A percentile compares a stretch with the other conserved stretches of the same genome.
These are phyloP conservation scores for Aythya baeri DNA, from an alignment of 2,113 vertebrate genomes.

Conservation along the genomic window DNA sequence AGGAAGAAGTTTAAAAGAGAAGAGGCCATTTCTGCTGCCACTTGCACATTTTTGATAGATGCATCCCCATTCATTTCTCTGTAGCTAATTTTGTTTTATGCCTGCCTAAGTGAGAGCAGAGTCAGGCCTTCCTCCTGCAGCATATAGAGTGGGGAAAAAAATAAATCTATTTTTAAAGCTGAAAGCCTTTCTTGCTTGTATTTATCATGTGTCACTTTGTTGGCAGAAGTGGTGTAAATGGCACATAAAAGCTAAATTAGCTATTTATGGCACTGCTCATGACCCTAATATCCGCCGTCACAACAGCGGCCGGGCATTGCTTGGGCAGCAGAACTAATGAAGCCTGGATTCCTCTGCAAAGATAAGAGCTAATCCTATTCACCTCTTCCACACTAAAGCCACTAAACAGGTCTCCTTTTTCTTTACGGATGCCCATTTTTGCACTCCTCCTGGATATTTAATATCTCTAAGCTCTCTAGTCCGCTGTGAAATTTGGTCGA, in stretches of 20 bases:
- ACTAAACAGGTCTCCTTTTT: neutral
- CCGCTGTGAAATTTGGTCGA: neutral
- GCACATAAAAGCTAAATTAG: conserved; percentile 3
- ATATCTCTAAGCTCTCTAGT: neutral
- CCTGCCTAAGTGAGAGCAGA: neutral
- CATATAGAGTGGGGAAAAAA: neutral
- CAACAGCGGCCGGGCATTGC: neutral
- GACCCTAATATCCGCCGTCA: neutral
- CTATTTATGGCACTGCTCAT: neutral
- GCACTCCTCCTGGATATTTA: neutral
- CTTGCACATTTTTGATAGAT: neutral
- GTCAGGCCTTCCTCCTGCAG: conserved; percentile 16
- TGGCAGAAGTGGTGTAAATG: neutral
- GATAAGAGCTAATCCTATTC: neutral
- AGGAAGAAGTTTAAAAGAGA: conserved; percentile 1
- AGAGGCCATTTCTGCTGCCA: neutral
- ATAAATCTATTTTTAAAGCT: conserved; percentile 40
- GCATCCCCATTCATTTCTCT: neutral
- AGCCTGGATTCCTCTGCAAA: neutral
- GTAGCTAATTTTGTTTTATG: conserved; percentile 24
- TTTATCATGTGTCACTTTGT: conserved; percentile 17
- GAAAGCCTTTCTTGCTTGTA: conserved; percentile 35
- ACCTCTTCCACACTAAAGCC: neutral
- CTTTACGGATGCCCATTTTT: neutral
- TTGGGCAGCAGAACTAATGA: neutral